Evolutionary conservation across 2,113 vertebrate species (phyloP), one percentile per base, ranked within the genome.

Genomic region (Aleadryas rufinucha): DNA sequence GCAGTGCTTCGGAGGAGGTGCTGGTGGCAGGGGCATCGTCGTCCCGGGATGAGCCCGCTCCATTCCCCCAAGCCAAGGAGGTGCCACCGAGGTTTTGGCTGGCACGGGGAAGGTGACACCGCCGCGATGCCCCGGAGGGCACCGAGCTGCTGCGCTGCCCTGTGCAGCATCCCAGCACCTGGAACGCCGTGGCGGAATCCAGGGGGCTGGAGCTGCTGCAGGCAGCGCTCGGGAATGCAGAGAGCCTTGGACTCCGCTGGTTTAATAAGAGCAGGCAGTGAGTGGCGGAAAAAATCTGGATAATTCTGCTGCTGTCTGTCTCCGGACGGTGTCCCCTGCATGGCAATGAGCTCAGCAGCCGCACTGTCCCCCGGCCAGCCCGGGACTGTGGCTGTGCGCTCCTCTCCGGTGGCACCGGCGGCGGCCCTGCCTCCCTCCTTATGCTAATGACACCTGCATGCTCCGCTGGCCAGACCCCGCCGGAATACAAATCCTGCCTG

Each of bases 401-500:
- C 63, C 33, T 76, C 91, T 89, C 83, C 28, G 74, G 87, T 56
- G 93, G 66, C 80, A 2, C 20, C 39, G 56, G 39, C 92, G 39
- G 85, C 82, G 52, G 85, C 74, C 72, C 85, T 45, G 64, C 54
- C 84, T 79, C 78, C 91, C 57, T 95, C 72, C 92, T 91, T 41
- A 35, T 83, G 85, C 83, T 93, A 72, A 96, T 78, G 52, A 92
- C 74, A 93, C 90, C 84, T 49, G 44, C 92, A 52, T 14, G 83
- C 89, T 90, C 84, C 24, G 66, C 69, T 90, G 87, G 63, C 87
- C 87, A 39, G 85, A 63, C 81, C 75, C 39, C 56, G 81, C 90
- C 37, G 74, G 83, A 95, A 94, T 66, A 92, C 87, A 94, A 87
- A 97, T 81, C 47, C 71, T 70, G 78, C 85, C 82, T 17, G 53